Percentiles rank a stretch among this genome's conserved stretches.
These are phyloP conservation scores for Sebastes alutus DNA, from an alignment of 2,797 vertebrate species.

Conservation along the genomic window DNA sequence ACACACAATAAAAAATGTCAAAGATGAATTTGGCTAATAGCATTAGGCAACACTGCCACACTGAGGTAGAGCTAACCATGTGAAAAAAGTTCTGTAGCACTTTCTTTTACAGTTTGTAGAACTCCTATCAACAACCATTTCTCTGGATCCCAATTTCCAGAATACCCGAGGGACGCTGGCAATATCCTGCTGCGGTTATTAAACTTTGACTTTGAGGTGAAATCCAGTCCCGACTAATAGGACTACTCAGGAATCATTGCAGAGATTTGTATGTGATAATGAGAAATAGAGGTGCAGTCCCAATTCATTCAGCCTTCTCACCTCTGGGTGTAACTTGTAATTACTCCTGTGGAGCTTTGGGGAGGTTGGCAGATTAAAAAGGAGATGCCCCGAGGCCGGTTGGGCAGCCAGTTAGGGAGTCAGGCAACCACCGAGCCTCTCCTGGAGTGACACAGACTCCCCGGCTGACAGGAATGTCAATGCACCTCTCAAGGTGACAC, in stretches of 20 bases:
- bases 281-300: conserved; percentile 51
- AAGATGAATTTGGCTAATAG: too few relatives aligned
- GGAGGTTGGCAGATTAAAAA: conserved; percentile 67
- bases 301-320: conserved; percentile 53
- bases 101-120: conserved; percentile 8
- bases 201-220: conserved; percentile 51
- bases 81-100: conserved; percentile 1
- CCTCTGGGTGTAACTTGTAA: conserved; percentile 72
- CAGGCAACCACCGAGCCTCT: conserved; percentile 11
- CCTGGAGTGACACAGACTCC: conserved; percentile 28
- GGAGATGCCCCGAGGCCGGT: conserved; percentile 45
- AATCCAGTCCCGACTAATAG: conserved; percentile 40
- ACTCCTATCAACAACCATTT: conserved; percentile 11
- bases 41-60: not conserved
- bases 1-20: too few relatives aligned
- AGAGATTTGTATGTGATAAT: conserved; percentile 60
- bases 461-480: conserved; percentile 49
- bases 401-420: conserved; percentile 19
- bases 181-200: conserved; percentile 51
- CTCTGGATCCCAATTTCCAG: conserved; percentile 4
- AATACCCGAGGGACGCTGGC: conserved; percentile 9
- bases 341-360: conserved; percentile 58
- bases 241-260: conserved; percentile 36
- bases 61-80: not conserved
- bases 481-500: conserved; percentile 59